A percentile compares a stretch with the other conserved stretches of the same genome.
Conservation (phyloP, 2,888 invertebrate genomes). For the Horisme vitalbata region DNA sequence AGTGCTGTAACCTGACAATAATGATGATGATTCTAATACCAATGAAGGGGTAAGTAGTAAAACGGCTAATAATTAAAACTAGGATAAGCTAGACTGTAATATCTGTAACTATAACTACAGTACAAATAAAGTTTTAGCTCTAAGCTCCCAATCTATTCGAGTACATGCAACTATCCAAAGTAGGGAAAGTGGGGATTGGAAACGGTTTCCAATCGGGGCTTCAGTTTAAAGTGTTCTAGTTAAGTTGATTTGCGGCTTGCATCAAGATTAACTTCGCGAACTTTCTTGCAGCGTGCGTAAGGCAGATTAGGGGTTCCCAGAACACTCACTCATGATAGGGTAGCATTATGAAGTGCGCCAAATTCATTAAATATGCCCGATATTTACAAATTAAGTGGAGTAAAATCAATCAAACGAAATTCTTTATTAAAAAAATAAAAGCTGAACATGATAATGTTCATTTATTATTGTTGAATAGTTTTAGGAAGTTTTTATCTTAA, state of each 20-base stretch:
- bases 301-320: background rate
- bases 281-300: slow-evolving; percentile 36
- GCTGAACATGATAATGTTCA: too few relatives aligned
- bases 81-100: slow-evolving; percentile 6
- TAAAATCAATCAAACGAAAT: too few relatives aligned
- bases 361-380: too few relatives aligned
- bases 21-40: too few relatives aligned
- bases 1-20: too few relatives aligned
- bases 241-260: slow-evolving; percentile 53
- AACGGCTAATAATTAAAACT: background rate
- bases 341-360: too few relatives aligned
- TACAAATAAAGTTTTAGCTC: slow-evolving; percentile 13
- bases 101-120: background rate
- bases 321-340: background rate
- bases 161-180: slow-evolving; percentile 7
- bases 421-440: too few relatives aligned
- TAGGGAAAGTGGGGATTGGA: slow-evolving; percentile 8
- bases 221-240: slow-evolving; percentile 47
- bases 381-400: too few relatives aligned
- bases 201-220: slow-evolving; percentile 14
- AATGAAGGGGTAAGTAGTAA: too few relatives aligned
- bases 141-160: slow-evolving; percentile 6
- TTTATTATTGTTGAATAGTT: too few relatives aligned
- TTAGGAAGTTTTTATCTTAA: too few relatives aligned
- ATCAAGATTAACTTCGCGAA: slow-evolving; percentile 46